Conservation (phyloP, 2,113 vertebrate species). For the Circaetus cinerascens region DNA sequence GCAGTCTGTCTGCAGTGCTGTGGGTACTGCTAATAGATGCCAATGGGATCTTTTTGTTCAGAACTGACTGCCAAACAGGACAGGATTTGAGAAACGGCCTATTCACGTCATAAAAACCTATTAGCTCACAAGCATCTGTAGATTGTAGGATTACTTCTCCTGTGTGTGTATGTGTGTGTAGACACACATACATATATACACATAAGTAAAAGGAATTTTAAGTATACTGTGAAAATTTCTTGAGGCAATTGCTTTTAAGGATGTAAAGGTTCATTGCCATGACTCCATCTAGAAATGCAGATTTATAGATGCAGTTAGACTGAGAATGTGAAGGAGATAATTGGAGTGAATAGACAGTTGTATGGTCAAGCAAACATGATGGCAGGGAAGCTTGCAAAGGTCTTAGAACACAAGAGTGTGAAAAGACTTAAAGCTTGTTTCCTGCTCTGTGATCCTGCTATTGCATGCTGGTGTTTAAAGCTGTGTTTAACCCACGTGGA, state of each 20-base stretch:
- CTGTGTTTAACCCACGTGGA: not conserved
- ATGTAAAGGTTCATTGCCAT: not conserved
- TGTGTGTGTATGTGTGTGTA: fast-evolving
- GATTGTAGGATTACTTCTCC: not conserved
- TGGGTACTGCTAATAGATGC: not conserved
- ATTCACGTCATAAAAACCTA: not conserved
- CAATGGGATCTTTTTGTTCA: not conserved
- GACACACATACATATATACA: not conserved
- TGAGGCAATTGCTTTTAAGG: not conserved
- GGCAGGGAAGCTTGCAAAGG: not conserved
- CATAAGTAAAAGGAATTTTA: not conserved
- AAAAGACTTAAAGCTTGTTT: not conserved
- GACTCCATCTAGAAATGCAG: not conserved
- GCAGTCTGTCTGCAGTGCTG: fast-evolving
- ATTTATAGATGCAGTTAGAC: not conserved
- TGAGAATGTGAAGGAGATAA: not conserved
- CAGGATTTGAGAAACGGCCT: not conserved
- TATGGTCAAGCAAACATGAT: not conserved
- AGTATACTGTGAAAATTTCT: not conserved
- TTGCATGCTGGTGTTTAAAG: not conserved
- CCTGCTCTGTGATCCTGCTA: not conserved
- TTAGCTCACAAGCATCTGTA: not conserved
- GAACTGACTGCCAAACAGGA: not conserved
- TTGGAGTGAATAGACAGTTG: not conserved
- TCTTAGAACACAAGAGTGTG: not conserved